A percentile compares a stretch with the other conserved stretches of the same genome.
Conservation (phyloP, 2,888 invertebrate genomes). For the Tribolium freemani region DNA sequence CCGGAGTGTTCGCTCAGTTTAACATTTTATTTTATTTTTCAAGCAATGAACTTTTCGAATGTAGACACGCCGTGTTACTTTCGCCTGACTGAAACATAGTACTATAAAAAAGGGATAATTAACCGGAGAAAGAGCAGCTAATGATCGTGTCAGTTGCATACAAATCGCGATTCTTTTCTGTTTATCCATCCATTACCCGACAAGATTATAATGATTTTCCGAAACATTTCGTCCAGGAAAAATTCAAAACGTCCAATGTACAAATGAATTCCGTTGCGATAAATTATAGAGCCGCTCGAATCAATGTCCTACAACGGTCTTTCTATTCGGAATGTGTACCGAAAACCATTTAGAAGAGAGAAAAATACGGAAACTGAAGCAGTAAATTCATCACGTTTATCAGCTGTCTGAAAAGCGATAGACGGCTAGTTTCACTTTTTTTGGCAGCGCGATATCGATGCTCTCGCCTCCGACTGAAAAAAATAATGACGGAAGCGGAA, state of each 20-base stretch:
- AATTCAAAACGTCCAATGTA: neutral
- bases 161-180: constrained; percentile 21
- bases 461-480: constrained; percentile 1
- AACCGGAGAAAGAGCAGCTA: constrained; percentile 34
- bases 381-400: constrained; percentile 47
- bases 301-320: constrained; percentile 27
- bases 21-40: neutral
- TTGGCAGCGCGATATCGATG: constrained; percentile 8
- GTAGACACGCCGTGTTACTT: neutral
- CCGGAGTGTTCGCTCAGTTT: neutral
- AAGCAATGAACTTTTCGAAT: constrained; percentile 2
- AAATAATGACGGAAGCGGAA: constrained; percentile 20
- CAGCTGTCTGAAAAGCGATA: constrained; percentile 40
- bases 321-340: constrained; percentile 23
- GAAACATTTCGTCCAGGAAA: neutral
- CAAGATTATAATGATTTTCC: constrained; percentile 16
- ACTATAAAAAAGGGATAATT: constrained; percentile 28
- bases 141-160: constrained; percentile 42
- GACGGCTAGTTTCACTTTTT: constrained; percentile 17
- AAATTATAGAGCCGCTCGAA: constrained; percentile 16
- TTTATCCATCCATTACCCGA: constrained; percentile 7
- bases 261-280: constrained; percentile 4
- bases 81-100: constrained; percentile 18
- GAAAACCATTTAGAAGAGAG: constrained; percentile 44
- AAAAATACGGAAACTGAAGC: constrained; percentile 40